Evolutionary conservation across 2,113 vertebrate species (phyloP), one percentile per base, ranked within the genome.

Genomic region (Passer domesticus): DNA sequence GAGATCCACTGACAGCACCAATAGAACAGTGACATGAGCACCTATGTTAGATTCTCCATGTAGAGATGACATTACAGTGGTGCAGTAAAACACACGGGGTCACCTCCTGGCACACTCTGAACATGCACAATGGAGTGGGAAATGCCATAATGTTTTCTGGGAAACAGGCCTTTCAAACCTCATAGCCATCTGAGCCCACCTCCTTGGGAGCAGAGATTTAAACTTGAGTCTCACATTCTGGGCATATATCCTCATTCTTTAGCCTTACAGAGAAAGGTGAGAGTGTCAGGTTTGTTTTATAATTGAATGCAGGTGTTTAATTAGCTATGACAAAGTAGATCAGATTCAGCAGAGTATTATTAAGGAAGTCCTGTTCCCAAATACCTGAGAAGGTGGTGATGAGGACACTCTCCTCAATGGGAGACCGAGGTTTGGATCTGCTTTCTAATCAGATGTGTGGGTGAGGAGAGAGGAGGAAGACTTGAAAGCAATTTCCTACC

Each of bases 401-500:
- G 83, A 93, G 83, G 72, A 41, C 15, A 44, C 11, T 84, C 23
- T 93, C 17, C 68, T 94, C 83, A 81, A 41, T 49, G 47, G 73
- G 47, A 95, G 80, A 83, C 89, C 60, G 75, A 70, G 35, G 80
- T 75, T 94, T 1, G 0, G 85, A 93, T 76, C 67, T 93, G 53
- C 58, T 92, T 90, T 94, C 66, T 92, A 69, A 95, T 94, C 83
- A 89, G 28, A 33, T 85, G n/a, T 49, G 87, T 94, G 78, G 91
- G 87, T 0, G 41, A 87, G 44, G 17, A 87, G 49, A 87, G 74
- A 73, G 69, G 20, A 84, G 77, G 68, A 92, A 89, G 24, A 94
- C 76, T 94, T 95, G 87, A 94, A 97, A 96, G 95, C 47, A 92
- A 91, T 91, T 94, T 93, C 69, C 73, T 83, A 77, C 60, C 69